Evolutionary conservation across 2,888 invertebrate genomes (phyloP).

Genomic region (Brachylomia viminalis): DNA sequence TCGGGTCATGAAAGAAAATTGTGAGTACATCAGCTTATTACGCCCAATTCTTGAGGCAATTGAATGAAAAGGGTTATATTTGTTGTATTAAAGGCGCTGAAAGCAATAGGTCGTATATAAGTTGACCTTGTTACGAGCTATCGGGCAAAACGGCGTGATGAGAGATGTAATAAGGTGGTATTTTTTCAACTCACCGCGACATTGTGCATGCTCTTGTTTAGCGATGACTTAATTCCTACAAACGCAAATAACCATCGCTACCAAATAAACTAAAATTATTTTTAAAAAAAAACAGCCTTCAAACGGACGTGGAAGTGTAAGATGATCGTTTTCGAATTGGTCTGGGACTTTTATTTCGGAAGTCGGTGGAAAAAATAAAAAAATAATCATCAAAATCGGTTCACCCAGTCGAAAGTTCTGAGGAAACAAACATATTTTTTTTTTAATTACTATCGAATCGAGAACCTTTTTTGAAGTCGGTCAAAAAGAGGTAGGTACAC

Average conservation of each 20-base stretch:
- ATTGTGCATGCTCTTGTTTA: background rate
- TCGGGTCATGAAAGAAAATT: conserved; percentile 35
- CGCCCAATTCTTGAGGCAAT: conserved; percentile 28
- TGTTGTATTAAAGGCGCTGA: conserved; percentile 21
- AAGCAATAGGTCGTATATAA: conserved; percentile 31
- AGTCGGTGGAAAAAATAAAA: too few species aligned
- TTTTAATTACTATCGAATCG: too few species aligned
- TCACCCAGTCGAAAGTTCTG: too few species aligned
- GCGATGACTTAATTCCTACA: background rate
- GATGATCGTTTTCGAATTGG: too few species aligned
- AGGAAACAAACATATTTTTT: too few species aligned
- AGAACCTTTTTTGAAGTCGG: too few species aligned
- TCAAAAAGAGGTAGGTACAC: too few species aligned
- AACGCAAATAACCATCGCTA: background rate
- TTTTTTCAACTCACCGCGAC: conserved; percentile 1
- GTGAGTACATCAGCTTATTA: conserved; percentile 33
- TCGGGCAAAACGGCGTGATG: conserved; percentile 18
- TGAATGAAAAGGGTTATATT: conserved; percentile 41
- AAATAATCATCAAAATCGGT: too few species aligned
- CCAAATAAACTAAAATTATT: background rate
- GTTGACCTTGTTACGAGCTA: conserved; percentile 13
- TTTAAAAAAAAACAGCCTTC: too few species aligned
- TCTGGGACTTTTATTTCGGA: too few species aligned
- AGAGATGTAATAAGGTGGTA: conserved; percentile 2
- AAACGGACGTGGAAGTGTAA: too few species aligned